Base-by-base conservation (phyloP, 2,797 vertebrate genomes). In the Siniperca obscura region DNA sequence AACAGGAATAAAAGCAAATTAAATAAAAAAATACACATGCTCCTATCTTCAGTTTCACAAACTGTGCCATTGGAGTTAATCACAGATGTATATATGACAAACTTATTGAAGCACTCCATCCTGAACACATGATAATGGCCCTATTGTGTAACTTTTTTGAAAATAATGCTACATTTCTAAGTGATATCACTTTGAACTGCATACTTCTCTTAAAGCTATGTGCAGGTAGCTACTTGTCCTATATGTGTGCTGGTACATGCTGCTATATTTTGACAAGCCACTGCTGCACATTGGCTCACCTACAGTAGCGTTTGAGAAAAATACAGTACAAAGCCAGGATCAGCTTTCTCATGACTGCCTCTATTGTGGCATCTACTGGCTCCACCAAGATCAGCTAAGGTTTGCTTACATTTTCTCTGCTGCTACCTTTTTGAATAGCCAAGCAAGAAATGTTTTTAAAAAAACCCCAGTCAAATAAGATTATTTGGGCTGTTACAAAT, bases 191-290 rank as follows among this genome's bases (percentile, higher is more conserved):
- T 36, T 62, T 12, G 10, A 40, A 40, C 10, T 36, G 11, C 38
- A 57, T 30, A 16, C 21, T 25, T 34, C 21, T 27, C 7, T 27
- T 52, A 19, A 61, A 72, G n/a, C 12, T 25, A 78, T 17, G n/a
- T 22, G 50, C 9, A 42, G 30, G 40, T 19, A 14, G 27, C 38
- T n/a, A 27, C 34, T 44, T 52, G 14, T 30, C 14, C 8, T 19
- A 8, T 6, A 52, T 27, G 21, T 71, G 25, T 7, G 17, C 4
- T 42, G 38, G 36, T 44, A n/a, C 22, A 70, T 34, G 42, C 25
- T 57, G 34, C 7, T 50, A 30, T 25, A 84, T 71, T 61, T 71
- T 75, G 52, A 65, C 70, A 74, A 59, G 68, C 67, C 40, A 27
- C 57, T 22, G 16, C 56, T 53, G 48, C 57, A 74, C 46, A 21